These are phyloP conservation scores for Phrynocephalus forsythii DNA, from an alignment of 2,797 vertebrate genomes.

Conservation along the genomic window DNA sequence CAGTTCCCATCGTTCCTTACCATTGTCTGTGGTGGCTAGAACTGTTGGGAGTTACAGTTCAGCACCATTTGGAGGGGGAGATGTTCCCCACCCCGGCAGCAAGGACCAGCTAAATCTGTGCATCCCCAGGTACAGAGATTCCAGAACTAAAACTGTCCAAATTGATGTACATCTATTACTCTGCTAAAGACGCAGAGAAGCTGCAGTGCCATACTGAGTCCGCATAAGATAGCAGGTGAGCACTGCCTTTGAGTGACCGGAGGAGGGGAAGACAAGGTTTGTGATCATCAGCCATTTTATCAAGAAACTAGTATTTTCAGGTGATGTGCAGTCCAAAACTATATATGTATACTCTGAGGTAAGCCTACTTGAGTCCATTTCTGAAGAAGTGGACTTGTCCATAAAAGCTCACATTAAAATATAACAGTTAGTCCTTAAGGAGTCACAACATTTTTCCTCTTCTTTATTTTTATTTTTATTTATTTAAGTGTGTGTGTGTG, in stretches of 20 bases:
- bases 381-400: neutral
- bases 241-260: neutral
- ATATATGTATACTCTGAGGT: neutral
- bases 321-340: neutral
- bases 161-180: neutral
- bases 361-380: neutral
- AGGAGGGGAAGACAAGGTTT: neutral
- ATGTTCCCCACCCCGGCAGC: neutral
- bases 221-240: neutral
- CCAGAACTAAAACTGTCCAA: neutral
- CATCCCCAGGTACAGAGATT: too few species aligned
- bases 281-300: neutral
- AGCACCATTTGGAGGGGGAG: neutral
- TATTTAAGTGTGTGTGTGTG: too few species aligned
- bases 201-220: neutral
- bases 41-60: neutral
- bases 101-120: slow-evolving; percentile 3
- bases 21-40: neutral
- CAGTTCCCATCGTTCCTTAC: neutral
- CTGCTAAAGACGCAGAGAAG: neutral
- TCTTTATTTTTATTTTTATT: too few species aligned
- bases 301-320: neutral
- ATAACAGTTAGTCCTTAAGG: too few species aligned
- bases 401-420: too few species aligned
- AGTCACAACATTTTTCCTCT: too few species aligned